phyloP scores from a whole-genome alignment of 2,888 invertebrate species.

The Cremastobaeus sp. region DNA sequence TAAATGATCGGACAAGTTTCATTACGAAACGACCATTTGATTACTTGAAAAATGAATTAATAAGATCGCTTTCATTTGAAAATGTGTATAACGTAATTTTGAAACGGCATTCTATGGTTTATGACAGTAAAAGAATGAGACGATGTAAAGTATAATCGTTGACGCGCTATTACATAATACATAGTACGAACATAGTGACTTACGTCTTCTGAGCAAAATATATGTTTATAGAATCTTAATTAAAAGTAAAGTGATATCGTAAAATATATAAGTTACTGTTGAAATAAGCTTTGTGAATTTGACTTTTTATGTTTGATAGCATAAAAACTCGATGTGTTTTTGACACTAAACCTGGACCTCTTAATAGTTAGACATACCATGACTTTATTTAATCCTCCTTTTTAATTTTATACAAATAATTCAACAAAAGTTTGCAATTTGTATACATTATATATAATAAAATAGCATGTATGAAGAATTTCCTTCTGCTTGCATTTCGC shows the following conservation, averaged over 20 bases:
- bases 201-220: conserved; percentile 57
- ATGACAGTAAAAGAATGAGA: conserved; percentile 38
- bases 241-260: conserved; percentile 49
- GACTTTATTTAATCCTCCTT: conserved; percentile 56
- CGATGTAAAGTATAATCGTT: conserved; percentile 39
- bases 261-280: conserved; percentile 46
- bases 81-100: conserved; percentile 42
- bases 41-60: conserved; percentile 9
- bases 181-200: conserved; percentile 28
- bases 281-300: conserved; percentile 42
- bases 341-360: conserved; percentile 30
- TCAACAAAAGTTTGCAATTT: conserved; percentile 14
- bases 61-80: not conserved
- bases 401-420: not conserved
- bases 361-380: conserved; percentile 29
- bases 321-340: conserved; percentile 44
- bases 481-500: too few species aligned
- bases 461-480: too few species aligned
- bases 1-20: not conserved
- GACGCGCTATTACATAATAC: conserved; percentile 41
- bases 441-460: conserved; percentile 4
- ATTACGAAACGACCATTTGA: not conserved
- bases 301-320: conserved; percentile 24
- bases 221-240: conserved; percentile 46
- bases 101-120: conserved; percentile 29